Conservation (phyloP, 2,113 vertebrate species). For the Lagopus leucura region DNA sequence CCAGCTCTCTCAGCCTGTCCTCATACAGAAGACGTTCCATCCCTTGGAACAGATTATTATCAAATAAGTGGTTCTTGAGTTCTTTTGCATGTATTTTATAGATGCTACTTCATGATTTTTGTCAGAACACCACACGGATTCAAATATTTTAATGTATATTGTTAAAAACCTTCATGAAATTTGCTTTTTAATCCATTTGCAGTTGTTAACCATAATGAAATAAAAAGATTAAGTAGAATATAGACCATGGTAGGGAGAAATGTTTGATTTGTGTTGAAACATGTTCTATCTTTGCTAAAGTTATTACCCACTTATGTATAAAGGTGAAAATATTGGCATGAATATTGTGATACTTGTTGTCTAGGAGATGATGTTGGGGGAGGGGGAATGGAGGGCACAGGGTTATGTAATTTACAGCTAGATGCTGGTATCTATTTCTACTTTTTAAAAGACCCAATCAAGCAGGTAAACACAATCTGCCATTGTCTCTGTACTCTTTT, state of each 20-base stretch:
- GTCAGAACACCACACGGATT: not conserved
- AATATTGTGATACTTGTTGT: not conserved
- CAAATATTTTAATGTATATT: not conserved
- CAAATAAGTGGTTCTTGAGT: not conserved
- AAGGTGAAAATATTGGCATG: not conserved
- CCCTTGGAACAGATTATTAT: not conserved
- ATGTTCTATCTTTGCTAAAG: not conserved
- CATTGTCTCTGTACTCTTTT: not conserved
- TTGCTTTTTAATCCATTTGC: not conserved
- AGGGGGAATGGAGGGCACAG: too few species aligned
- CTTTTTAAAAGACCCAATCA: not conserved
- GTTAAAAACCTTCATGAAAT: not conserved
- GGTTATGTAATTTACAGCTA: not conserved
- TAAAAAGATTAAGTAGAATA: not conserved
- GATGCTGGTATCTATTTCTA: not conserved
- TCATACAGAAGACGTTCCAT: too few species aligned
- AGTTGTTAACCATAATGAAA: not conserved
- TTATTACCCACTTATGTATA: not conserved
- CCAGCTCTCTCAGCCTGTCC: too few species aligned
- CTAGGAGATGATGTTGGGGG: accelerated
- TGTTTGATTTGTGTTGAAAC: not conserved
- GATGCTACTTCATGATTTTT: not conserved
- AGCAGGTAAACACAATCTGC: not conserved
- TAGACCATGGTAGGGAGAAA: not conserved
- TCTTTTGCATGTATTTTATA: not conserved